Conservation (phyloP, 2,113 vertebrate species). For the Tenrec ecaudatus region DNA sequence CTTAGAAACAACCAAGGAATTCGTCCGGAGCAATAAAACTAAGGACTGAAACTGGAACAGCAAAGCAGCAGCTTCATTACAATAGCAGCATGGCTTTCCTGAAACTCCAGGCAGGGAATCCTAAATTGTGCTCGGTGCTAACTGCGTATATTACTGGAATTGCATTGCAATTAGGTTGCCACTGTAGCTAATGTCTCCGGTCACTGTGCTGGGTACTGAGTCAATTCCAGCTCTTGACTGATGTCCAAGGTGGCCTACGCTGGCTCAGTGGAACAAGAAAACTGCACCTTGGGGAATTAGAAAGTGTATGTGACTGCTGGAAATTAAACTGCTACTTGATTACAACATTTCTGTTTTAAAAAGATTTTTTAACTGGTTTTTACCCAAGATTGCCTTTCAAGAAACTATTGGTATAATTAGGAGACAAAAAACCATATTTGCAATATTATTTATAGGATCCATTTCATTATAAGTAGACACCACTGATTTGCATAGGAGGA, state of each 20-base stretch:
- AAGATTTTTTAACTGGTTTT: constrained; percentile 49
- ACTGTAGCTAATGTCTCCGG: constrained; percentile 73
- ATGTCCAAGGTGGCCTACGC: constrained; percentile 60
- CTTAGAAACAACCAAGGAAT: constrained; percentile 53
- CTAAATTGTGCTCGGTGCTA: constrained; percentile 70
- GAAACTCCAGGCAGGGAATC: constrained; percentile 70
- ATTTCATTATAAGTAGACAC: constrained; percentile 35
- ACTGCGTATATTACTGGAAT: constrained; percentile 72
- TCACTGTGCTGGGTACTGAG: constrained; percentile 54
- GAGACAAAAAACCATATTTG: background rate
- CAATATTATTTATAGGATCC: background rate
- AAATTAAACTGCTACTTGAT: constrained; percentile 65
- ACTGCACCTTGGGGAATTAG: constrained; percentile 43
- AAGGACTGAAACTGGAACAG: constrained; percentile 68
- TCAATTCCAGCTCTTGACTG: constrained; percentile 67
- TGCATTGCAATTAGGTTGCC: constrained; percentile 80
- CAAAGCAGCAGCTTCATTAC: constrained; percentile 69
- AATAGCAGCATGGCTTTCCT: constrained; percentile 81
- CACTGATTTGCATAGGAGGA: background rate
- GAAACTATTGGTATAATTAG: constrained; percentile 39
- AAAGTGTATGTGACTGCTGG: constrained; percentile 36
- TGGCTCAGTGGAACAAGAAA: background rate
- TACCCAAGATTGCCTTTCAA: constrained; percentile 52
- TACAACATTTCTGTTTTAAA: constrained; percentile 25
- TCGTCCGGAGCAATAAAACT: constrained; percentile 69